These are phyloP conservation scores for Melipona bicolor DNA, from an alignment of 2,888 invertebrate species.

Conservation along the genomic window DNA sequence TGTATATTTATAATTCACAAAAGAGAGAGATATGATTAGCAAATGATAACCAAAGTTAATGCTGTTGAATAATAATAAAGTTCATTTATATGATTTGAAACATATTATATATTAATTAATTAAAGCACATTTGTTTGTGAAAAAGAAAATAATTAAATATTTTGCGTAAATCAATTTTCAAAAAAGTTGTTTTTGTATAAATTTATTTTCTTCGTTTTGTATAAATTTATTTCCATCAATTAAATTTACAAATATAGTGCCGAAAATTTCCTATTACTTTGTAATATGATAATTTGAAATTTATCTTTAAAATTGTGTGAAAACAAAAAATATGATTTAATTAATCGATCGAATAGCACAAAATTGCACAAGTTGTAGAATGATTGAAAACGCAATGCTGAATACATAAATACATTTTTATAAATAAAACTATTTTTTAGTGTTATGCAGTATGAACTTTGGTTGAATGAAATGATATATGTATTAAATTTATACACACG, in stretches of 20 bases:
- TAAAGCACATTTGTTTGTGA: constrained; percentile 37
- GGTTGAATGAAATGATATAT: neutral
- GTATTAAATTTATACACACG: neutral
- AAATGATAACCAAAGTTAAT: constrained; percentile 62
- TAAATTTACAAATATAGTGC: neutral
- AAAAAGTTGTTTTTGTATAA: neutral
- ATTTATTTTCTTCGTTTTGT: constrained; percentile 12
- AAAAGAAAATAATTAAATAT: constrained; percentile 26
- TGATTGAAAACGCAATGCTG: constrained; percentile 12
- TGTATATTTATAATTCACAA: constrained; percentile 53
- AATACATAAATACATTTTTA: constrained; percentile 22
- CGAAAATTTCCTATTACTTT: neutral
- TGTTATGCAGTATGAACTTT: constrained; percentile 9
- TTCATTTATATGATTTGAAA: constrained; percentile 57
- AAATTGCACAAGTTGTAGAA: constrained; percentile 49
- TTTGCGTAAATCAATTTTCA: constrained; percentile 29
- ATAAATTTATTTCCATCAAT: constrained; percentile 17
- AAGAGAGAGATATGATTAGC: constrained; percentile 52
- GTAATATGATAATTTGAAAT: neutral
- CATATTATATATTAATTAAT: constrained; percentile 53
- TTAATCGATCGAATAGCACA: constrained; percentile 34
- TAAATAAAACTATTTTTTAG: constrained; percentile 27
- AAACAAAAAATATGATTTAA: constrained; percentile 7
- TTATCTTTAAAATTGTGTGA: constrained; percentile 5
- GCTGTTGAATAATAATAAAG: constrained; percentile 59